A percentile compares a stretch with the other conserved stretches of the same genome.
These are phyloP conservation scores for Cryptomyrus ogoouensis DNA, from an alignment of 2,113 vertebrate species.

Conservation along the genomic window DNA sequence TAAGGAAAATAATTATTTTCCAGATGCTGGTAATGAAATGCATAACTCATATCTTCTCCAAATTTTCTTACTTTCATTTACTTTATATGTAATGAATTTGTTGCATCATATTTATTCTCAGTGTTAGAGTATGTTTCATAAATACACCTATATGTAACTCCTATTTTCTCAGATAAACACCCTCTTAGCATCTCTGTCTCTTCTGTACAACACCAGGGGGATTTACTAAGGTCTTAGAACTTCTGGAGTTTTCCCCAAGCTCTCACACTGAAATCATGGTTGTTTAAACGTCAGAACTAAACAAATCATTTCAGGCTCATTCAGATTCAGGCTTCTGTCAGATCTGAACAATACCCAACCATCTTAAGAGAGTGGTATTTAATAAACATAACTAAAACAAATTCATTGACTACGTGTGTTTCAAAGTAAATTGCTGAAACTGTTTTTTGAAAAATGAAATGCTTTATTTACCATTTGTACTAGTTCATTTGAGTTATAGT, in stretches of 20 bases:
- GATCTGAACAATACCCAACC: background rate
- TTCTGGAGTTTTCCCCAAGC: background rate
- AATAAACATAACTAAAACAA: background rate
- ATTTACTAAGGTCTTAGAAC: background rate
- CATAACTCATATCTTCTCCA: background rate
- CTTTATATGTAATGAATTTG: background rate
- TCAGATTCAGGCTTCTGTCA: background rate
- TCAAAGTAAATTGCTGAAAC: background rate
- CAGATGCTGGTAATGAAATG: background rate
- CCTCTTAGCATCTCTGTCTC: background rate
- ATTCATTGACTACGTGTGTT: background rate
- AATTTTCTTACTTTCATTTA: background rate
- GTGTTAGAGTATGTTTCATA: background rate
- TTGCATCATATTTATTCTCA: background rate
- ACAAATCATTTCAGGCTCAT: background rate
- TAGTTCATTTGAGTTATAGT: background rate
- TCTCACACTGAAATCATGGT: background rate
- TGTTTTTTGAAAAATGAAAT: background rate
- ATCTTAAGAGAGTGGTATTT: background rate
- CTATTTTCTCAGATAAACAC: background rate
- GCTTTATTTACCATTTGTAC: background rate
- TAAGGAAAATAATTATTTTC: background rate
- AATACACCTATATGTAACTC: background rate
- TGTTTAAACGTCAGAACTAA: background rate
- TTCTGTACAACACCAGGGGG: background rate